Conservation (phyloP, 1,140 invertebrate species). For the Camponotus floridanus region DNA sequence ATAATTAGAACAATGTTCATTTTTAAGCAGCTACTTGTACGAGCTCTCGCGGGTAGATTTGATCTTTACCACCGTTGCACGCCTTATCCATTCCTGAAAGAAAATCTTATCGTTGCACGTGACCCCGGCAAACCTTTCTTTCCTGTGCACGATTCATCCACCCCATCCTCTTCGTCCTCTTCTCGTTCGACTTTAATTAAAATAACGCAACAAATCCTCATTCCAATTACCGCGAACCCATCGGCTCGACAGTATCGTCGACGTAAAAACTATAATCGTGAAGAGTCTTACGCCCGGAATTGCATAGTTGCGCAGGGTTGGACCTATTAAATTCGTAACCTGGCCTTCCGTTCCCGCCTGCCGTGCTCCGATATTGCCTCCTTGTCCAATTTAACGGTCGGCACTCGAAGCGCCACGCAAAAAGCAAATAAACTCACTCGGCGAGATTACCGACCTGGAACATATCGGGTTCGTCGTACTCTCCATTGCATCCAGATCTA, state of each 20-base stretch:
- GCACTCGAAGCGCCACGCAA: constrained; percentile 28
- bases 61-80: constrained; percentile 18
- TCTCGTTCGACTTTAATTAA: constrained; percentile 73
- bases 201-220: constrained; percentile 73
- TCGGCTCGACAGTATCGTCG: not conserved
- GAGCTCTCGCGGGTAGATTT: constrained; percentile 1
- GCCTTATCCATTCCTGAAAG: constrained; percentile 36
- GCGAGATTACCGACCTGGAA: constrained; percentile 33
- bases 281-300: constrained; percentile 60
- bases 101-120: constrained; percentile 46
- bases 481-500: not conserved
- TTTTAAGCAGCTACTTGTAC: not conserved
- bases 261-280: constrained; percentile 70
- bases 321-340: constrained; percentile 69
- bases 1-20: too few relatives aligned
- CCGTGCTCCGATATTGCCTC: constrained; percentile 34
- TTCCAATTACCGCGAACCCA: constrained; percentile 70
- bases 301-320: constrained; percentile 37
- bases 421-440: constrained; percentile 46
- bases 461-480: constrained; percentile 3
- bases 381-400: constrained; percentile 47
- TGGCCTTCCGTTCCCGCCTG: not conserved
- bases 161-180: not conserved
- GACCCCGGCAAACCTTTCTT: constrained; percentile 3
- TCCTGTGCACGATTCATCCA: not conserved